phyloP scores from a whole-genome alignment of 2,888 invertebrate species.

The Clistopyga incitator region DNA sequence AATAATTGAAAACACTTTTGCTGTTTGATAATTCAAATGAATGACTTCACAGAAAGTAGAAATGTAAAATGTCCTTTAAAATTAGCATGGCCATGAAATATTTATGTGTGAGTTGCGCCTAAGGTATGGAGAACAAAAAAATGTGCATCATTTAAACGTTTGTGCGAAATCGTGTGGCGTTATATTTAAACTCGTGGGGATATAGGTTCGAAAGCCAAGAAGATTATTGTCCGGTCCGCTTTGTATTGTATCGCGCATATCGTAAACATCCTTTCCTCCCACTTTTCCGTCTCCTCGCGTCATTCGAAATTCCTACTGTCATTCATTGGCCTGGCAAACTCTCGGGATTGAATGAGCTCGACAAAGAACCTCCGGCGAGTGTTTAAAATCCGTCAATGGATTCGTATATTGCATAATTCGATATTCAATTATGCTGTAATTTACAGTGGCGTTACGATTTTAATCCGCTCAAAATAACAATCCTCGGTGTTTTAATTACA shows the following conservation, averaged over 20 bases:
- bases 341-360: conserved; percentile 31
- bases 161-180: not conserved
- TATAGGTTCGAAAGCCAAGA: not conserved
- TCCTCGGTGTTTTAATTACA: not conserved
- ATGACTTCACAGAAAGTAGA: not conserved
- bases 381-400: conserved; percentile 10
- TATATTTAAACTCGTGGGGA: not conserved
- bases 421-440: not conserved
- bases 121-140: not conserved
- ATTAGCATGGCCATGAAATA: not conserved
- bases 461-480: not conserved
- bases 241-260: not conserved
- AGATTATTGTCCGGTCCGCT: not conserved
- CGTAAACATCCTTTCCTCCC: not conserved
- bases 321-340: conserved; percentile 33
- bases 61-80: not conserved
- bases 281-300: not conserved
- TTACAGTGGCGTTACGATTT: not conserved
- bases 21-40: not conserved
- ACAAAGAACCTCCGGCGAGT: conserved; percentile 16
- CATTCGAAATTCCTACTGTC: conserved; percentile 13
- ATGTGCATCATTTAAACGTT: not conserved
- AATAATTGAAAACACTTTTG: not conserved
- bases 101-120: not conserved
- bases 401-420: not conserved